These are phyloP conservation scores for Myathropa florea DNA, from an alignment of 2,888 invertebrate genomes.

Conservation along the genomic window DNA sequence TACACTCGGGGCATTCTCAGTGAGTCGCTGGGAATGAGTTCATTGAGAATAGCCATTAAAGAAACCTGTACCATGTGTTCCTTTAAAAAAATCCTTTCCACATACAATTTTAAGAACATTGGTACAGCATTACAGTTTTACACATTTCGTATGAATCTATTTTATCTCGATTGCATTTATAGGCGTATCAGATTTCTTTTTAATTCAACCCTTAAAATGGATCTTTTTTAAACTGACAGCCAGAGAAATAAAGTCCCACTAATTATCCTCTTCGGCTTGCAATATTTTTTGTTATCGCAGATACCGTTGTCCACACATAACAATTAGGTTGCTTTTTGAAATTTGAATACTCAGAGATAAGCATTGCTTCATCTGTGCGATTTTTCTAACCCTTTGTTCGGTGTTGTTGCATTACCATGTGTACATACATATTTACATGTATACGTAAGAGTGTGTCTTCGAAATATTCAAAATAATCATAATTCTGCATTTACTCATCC, in stretches of 20 bases:
- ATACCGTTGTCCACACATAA: not conserved
- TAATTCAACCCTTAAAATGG: constrained; percentile 1
- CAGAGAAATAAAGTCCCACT: not conserved
- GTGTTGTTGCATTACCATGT: not conserved
- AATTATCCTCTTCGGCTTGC: not conserved
- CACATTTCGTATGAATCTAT: not conserved
- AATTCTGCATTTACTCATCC: constrained; percentile 35
- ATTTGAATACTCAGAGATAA: constrained; percentile 42
- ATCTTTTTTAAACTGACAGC: not conserved
- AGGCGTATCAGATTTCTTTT: constrained; percentile 21
- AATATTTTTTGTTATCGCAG: not conserved
- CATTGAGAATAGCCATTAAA: not conserved
- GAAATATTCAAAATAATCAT: constrained; percentile 54
- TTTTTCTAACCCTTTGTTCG: constrained; percentile 38
- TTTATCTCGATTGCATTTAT: constrained; percentile 15
- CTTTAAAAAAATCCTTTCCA: not conserved
- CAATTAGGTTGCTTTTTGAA: not conserved
- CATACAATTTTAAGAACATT: not conserved
- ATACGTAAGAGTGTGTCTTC: not conserved
- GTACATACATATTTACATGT: not conserved
- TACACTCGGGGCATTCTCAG: not conserved
- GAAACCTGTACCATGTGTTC: not conserved
- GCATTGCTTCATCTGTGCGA: constrained; percentile 21
- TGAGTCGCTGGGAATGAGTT: too few species aligned
- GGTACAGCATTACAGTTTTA: not conserved